These are phyloP conservation scores for Saxicola maurus DNA, from an alignment of 2,797 vertebrate species.

Conservation along the genomic window DNA sequence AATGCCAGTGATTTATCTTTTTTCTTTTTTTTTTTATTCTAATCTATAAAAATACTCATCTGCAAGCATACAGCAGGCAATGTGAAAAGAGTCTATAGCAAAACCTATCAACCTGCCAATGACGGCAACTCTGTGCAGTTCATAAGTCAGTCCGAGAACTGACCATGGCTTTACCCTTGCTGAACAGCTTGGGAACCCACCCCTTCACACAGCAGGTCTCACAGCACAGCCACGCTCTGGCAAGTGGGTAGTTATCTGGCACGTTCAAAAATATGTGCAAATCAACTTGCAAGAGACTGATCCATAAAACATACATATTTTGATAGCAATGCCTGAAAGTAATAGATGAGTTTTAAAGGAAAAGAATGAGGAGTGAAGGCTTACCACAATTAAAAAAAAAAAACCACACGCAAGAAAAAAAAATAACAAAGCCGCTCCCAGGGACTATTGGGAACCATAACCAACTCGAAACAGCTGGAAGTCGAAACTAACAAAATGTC, in stretches of 20 bases:
- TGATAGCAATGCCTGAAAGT: not conserved
- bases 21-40: not conserved
- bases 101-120: not conserved
- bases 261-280: not conserved
- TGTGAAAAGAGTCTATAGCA: accelerated
- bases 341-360: not conserved
- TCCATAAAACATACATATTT: accelerated
- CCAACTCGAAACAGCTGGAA: not conserved
- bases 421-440: not conserved
- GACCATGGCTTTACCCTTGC: accelerated
- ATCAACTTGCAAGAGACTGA: not conserved
- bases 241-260: accelerated
- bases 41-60: not conserved
- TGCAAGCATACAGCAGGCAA: not conserved
- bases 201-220: accelerated
- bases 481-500: not conserved
- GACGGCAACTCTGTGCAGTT: accelerated
- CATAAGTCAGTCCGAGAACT: accelerated
- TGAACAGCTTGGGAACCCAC: not conserved
- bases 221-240: accelerated
- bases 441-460: not conserved
- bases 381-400: not conserved
- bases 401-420: not conserved
- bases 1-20: not conserved
- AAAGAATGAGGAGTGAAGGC: not conserved